A percentile compares a stretch with the other conserved stretches of the same genome.
These are phyloP conservation scores for Limnephilus rhombicus DNA, from an alignment of 2,888 invertebrate genomes.

Conservation along the genomic window DNA sequence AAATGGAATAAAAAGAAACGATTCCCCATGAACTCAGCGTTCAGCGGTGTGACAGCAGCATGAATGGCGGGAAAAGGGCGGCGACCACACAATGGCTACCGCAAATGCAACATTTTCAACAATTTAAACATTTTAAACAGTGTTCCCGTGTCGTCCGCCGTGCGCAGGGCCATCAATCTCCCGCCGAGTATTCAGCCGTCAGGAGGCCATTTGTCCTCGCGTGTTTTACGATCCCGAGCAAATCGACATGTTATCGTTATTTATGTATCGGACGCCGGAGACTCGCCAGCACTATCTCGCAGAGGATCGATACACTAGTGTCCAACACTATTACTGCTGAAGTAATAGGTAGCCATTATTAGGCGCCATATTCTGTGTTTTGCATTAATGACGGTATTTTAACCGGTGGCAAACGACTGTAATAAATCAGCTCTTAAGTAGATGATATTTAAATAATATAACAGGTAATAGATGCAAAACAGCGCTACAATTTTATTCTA, in stretches of 20 bases:
- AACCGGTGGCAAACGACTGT: background rate
- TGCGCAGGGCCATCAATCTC: conserved; percentile 29
- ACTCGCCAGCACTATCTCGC: conserved; percentile 8
- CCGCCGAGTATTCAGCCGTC: conserved; percentile 41
- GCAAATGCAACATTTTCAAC: conserved; percentile 20
- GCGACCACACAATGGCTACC: conserved; percentile 27
- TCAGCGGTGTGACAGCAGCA: background rate
- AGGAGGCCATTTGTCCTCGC: conserved; percentile 41
- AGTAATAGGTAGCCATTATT: background rate
- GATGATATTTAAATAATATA: background rate
- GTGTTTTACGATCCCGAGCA: conserved; percentile 41
- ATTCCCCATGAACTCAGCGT: background rate
- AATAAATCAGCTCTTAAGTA: background rate
- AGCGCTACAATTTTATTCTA: background rate
- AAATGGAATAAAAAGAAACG: background rate
- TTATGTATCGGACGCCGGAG: conserved; percentile 36
- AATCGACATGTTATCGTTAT: conserved; percentile 17
- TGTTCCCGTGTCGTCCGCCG: conserved; percentile 28
- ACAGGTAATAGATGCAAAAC: background rate
- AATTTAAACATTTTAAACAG: conserved; percentile 13
- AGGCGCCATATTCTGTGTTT: background rate
- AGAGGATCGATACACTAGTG: background rate
- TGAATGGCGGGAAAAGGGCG: conserved; percentile 25
- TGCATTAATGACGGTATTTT: background rate
- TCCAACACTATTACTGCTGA: background rate